phyloP scores from a whole-genome alignment of 2,888 invertebrate species.

The Prosopocoilus inquinatus region DNA sequence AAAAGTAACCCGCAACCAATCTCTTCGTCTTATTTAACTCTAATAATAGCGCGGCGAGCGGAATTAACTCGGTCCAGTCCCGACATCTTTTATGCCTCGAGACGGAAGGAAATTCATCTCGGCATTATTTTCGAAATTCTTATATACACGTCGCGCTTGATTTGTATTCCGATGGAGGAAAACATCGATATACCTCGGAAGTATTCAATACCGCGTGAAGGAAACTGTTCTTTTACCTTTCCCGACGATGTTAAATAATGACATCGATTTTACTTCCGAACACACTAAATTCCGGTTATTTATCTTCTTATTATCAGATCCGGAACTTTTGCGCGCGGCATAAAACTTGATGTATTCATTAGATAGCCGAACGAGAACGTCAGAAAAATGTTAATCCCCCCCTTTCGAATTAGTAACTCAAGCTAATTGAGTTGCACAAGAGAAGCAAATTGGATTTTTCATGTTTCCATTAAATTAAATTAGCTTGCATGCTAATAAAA shows the following conservation, averaged over 20 bases:
- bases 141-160: conserved; percentile 9
- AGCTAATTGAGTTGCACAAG: too few species aligned
- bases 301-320: conserved; percentile 29
- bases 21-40: too few species aligned
- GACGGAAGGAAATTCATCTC: background rate
- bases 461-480: too few species aligned
- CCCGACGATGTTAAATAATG: conserved; percentile 31
- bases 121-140: conserved; percentile 6
- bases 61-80: conserved; percentile 4
- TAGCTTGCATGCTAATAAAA: too few species aligned
- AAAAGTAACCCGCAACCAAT: conserved; percentile 4
- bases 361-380: conserved; percentile 13
- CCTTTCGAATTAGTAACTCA: too few species aligned
- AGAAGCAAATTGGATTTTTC: too few species aligned
- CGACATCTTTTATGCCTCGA: conserved; percentile 4
- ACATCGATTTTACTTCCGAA: conserved; percentile 30
- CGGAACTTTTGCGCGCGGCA: conserved; percentile 6
- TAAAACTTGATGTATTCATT: conserved; percentile 2
- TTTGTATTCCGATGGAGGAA: conserved; percentile 8
- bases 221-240: conserved; percentile 16
- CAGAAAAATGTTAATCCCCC: too few species aligned
- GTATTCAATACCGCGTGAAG: conserved; percentile 20
- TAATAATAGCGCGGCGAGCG: too few species aligned
- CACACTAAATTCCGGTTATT: conserved; percentile 30
- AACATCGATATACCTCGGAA: conserved; percentile 13